Conservation (phyloP, 2,113 vertebrate species). For the Oceanodroma tethys region DNA sequence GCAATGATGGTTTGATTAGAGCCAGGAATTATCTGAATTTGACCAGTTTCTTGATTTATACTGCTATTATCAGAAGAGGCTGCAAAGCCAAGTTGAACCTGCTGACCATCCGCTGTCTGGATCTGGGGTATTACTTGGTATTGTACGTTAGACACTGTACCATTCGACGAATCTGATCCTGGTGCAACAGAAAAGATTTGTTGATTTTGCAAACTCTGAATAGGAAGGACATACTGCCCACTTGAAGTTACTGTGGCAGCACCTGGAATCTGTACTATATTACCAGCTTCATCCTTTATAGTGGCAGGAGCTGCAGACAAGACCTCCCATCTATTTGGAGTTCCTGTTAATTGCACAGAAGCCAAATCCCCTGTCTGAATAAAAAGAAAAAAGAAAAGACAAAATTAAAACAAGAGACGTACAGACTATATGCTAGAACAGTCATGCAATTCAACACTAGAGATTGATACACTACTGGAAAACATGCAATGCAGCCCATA, state of each 20-base stretch:
- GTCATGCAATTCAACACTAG: constrained; percentile 11
- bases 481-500: neutral
- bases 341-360: constrained; percentile 88
- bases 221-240: constrained; percentile 97
- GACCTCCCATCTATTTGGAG: constrained; percentile 94
- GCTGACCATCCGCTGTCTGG: constrained; percentile 91
- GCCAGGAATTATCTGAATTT: constrained; percentile 96
- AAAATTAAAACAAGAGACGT: constrained; percentile 28
- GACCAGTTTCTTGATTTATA: constrained; percentile 92
- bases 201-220: constrained; percentile 97
- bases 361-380: constrained; percentile 87
- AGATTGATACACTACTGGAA: neutral
- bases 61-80: constrained; percentile 86
- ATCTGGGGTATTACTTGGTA: constrained; percentile 99
- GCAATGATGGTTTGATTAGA: constrained; percentile 89
- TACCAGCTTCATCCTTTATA: constrained; percentile 91
- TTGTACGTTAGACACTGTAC: constrained; percentile 96
- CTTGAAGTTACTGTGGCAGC: constrained; percentile 92
- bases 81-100: constrained; percentile 93
- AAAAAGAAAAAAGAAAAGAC: constrained; percentile 62
- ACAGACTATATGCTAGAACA: neutral
- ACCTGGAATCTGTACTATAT: constrained; percentile 93
- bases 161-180: constrained; percentile 89
- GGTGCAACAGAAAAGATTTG: constrained; percentile 94
- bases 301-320: constrained; percentile 85